These are phyloP conservation scores for Ceratina australensis DNA, from an alignment of 1,140 invertebrate genomes.

Conservation along the genomic window DNA sequence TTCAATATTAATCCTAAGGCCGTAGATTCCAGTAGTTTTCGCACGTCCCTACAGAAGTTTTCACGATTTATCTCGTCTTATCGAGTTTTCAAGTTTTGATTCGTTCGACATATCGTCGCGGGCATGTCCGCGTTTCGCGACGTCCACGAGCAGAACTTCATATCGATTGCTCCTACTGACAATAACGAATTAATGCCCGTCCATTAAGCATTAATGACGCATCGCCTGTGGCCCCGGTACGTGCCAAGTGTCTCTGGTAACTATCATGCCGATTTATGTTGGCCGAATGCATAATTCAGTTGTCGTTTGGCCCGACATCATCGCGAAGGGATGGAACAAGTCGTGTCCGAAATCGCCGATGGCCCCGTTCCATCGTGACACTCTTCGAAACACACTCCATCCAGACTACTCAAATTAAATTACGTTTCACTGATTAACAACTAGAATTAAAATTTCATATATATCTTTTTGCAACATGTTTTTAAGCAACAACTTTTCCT, in stretches of 20 bases:
- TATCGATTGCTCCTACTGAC: constrained; percentile 49
- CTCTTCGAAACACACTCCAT: too few relatives aligned
- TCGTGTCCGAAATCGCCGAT: not conserved
- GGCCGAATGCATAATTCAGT: constrained; percentile 56
- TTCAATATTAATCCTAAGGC: too few relatives aligned
- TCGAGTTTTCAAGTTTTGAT: constrained; percentile 15
- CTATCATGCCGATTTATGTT: constrained; percentile 57
- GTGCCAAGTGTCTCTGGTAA: constrained; percentile 50
- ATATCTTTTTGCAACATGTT: too few relatives aligned
- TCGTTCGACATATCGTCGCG: not conserved
- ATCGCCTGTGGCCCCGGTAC: constrained; percentile 38
- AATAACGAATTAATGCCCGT: constrained; percentile 62
- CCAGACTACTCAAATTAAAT: too few relatives aligned
- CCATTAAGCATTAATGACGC: constrained; percentile 62
- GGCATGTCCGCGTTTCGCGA: not conserved
- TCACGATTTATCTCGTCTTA: too few relatives aligned
- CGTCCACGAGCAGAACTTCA: not conserved
- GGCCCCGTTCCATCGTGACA: too few relatives aligned
- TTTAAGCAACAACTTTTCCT: too few relatives aligned
- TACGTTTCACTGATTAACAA: too few relatives aligned
- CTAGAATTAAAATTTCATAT: too few relatives aligned
- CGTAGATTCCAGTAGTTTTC: too few relatives aligned
- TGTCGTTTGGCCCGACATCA: constrained; percentile 39
- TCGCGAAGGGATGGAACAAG: not conserved
- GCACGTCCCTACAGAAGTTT: not conserved